Conservation (phyloP, 2,888 invertebrate species). For the Deladenus siricidicola region DNA sequence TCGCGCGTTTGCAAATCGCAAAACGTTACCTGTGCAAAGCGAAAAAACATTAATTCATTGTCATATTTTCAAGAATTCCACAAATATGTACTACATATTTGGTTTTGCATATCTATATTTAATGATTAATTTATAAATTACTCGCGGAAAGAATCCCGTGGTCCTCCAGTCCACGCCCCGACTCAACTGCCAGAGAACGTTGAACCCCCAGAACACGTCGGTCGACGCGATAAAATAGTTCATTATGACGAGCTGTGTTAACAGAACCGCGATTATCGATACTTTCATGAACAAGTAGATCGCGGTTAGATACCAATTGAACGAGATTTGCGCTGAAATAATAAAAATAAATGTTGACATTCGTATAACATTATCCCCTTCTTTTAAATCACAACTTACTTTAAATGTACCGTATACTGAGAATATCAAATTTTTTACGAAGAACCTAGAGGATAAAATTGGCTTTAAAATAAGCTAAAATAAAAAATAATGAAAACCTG, state of each 20-base stretch:
- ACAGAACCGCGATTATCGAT: slow-evolving; percentile 48
- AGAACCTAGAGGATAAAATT: too few species aligned
- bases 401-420: too few species aligned
- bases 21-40: slow-evolving; percentile 49
- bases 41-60: slow-evolving; percentile 5
- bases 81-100: too few species aligned
- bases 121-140: too few species aligned
- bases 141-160: slow-evolving; percentile 38
- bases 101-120: too few species aligned
- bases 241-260: slow-evolving; percentile 52
- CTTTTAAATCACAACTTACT: too few species aligned
- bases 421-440: too few species aligned
- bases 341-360: too few species aligned
- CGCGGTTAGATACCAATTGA: slow-evolving; percentile 42
- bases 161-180: slow-evolving; percentile 52
- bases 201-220: slow-evolving; percentile 53
- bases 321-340: slow-evolving; percentile 19
- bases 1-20: slow-evolving; percentile 50
- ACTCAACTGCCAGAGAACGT: slow-evolving; percentile 44
- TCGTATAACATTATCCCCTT: too few species aligned
- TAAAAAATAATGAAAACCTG: not conserved
- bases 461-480: too few species aligned
- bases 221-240: slow-evolving; percentile 52
- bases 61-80: not conserved
- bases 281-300: slow-evolving; percentile 52